These are phyloP conservation scores for Clunio marinus DNA, from an alignment of 2,888 invertebrate species.

Conservation along the genomic window DNA sequence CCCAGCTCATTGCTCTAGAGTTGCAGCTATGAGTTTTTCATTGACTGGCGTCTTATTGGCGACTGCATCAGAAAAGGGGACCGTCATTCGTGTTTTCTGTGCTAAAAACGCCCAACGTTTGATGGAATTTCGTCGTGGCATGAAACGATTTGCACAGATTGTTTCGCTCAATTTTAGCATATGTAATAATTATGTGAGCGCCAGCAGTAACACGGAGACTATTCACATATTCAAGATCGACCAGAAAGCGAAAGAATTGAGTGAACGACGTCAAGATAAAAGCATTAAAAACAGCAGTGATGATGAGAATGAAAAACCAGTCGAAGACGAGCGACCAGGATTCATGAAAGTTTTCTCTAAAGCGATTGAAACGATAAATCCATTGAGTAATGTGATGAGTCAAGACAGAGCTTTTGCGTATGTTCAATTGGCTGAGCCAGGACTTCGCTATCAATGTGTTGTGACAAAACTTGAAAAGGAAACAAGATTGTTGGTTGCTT, in stretches of 20 bases:
- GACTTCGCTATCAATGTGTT: constrained; percentile 49
- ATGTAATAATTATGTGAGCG: constrained; percentile 48
- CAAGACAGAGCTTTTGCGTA: constrained; percentile 52
- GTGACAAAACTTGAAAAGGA: constrained; percentile 49
- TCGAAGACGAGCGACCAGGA: constrained; percentile 11
- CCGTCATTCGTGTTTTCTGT: constrained; percentile 51
- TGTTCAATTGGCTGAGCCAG: constrained; percentile 48
- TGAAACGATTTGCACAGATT: constrained; percentile 50
- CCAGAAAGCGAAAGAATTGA: constrained; percentile 46
- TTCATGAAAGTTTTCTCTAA: constrained; percentile 43
- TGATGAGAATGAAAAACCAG: constrained; percentile 26
- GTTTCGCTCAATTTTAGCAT: constrained; percentile 49
- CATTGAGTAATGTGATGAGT: constrained; percentile 49
- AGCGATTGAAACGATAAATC: constrained; percentile 49
- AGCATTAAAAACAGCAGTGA: constrained; percentile 32
- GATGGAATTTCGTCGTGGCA: constrained; percentile 50
- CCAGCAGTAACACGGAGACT: constrained; percentile 51
- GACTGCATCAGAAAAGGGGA: constrained; percentile 51
- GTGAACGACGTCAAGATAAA: constrained; percentile 43
- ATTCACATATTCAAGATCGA: constrained; percentile 51
- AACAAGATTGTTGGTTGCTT: constrained; percentile 48
- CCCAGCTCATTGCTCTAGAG: constrained; percentile 48
- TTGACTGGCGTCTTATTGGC: constrained; percentile 49
- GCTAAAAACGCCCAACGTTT: constrained; percentile 50
- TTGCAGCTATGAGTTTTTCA: constrained; percentile 50